Evolutionary conservation across 2,113 vertebrate species (phyloP).

Genomic region (Callorhinus ursinus): DNA sequence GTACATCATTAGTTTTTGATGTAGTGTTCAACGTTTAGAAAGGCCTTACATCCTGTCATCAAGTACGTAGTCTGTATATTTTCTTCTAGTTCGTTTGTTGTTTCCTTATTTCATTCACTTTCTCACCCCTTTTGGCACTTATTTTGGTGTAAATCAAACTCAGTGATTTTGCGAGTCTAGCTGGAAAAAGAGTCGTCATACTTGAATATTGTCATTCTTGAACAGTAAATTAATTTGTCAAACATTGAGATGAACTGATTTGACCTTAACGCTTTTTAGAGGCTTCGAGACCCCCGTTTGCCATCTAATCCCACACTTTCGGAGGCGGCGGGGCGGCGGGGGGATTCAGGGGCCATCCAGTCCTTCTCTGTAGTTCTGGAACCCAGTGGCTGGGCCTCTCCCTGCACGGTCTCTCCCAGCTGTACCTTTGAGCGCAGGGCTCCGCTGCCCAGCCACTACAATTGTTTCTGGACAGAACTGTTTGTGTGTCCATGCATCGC

Average conservation of each 20-base stretch:
- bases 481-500: no score
- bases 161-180: neutral
- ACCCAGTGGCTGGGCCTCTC: neutral
- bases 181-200: neutral
- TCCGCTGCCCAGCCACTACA: no score
- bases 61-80: neutral
- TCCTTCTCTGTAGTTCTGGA: neutral
- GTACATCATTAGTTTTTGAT: neutral
- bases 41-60: neutral
- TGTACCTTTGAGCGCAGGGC: rapidly evolving
- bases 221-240: constrained; percentile 25
- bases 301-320: neutral
- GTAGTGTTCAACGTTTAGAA: neutral
- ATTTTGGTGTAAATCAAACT: neutral
- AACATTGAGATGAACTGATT: neutral
- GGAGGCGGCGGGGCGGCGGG: no score
- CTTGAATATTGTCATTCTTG: neutral
- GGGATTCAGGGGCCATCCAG: no score
- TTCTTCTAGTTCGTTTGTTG: neutral
- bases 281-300: neutral
- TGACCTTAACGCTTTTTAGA: neutral
- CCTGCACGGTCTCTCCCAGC: neutral
- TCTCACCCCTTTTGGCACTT: neutral
- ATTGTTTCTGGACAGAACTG: neutral
- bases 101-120: constrained; percentile 2